Conservation (phyloP, 2,888 invertebrate species). For the Cephus pygmeus region DNA sequence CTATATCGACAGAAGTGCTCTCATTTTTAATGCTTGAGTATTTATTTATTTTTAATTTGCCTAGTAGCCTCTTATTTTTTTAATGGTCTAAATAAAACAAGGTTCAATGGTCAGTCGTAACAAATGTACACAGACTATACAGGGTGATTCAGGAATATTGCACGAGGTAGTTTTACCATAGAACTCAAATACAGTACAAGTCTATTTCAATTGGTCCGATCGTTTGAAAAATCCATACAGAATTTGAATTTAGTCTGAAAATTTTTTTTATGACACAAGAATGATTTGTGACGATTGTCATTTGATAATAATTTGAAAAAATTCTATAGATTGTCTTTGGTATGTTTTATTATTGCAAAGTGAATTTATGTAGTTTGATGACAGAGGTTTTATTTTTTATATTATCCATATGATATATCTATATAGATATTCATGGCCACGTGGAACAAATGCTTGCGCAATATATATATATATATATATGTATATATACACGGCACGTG, state of each 20-base stretch:
- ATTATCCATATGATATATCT: not conserved
- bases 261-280: no score
- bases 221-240: accelerated
- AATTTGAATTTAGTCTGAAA: not conserved
- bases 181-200: not conserved
- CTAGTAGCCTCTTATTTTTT: not conserved
- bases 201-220: not conserved
- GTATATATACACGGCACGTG: not conserved
- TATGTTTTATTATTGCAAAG: not conserved
- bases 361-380: not conserved
- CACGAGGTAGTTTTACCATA: not conserved
- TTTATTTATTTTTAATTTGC: not conserved
- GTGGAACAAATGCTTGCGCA: not conserved
- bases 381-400: not conserved
- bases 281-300: not conserved
- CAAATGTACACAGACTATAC: not conserved
- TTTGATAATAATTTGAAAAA: not conserved
- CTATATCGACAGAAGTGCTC: not conserved
- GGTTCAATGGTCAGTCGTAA: not conserved
- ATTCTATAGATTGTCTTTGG: not conserved
- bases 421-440: not conserved
- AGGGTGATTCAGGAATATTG: not conserved
- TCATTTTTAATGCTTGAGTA: not conserved
- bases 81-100: not conserved
- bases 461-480: not conserved